Base-by-base conservation (phyloP, 2,888 invertebrate species). In the Stenotaenia linearis region DNA sequence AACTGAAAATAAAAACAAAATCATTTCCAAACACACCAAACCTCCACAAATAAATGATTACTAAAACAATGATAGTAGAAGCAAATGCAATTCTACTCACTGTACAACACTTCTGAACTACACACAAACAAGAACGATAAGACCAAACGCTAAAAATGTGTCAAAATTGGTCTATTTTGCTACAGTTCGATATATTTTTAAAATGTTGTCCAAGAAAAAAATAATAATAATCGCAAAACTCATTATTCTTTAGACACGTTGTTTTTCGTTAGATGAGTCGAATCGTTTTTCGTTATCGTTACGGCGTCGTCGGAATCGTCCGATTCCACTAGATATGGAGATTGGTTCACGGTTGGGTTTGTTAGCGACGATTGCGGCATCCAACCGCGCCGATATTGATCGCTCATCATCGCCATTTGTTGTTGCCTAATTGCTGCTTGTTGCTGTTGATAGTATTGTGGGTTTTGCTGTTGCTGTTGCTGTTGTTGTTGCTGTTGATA, bases 391-490 rank as follows among this genome's bases (percentile, higher is more conserved):
- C 56, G 56, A 18, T 78, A 56, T 18, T 56, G 61, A 15, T 61
- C 78, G 18, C 28, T 56, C 32, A 79, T 23, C 40, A 74, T 75
- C 21, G 56, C 50, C 74, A 37, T 35, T 15, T 75, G 74, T 32
- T 78, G 56, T 37, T 61, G 61, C 56, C 78, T 50, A 30, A 61
- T 15, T 6, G 75, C 76, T 79, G 21, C 77, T 30, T 79, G 79
- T 45, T 77, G 76, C 28, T 79, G 79, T 45, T 79, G 69, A 12
- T 25, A 28, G 10, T 30, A 50, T 56, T 77, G 79, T 15, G 12
- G 25, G 15, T 78, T 25, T 32, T 79, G 79, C 18, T 79, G 50
- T 30, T 79, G 80, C 15, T 37, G 80, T 56, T 79, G 80, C 23
- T 77, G 78, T 32, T 78, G 80, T 40, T 80, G 77, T n/a, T 79